Evolutionary conservation across 53 echinoderm and acorn worm genomes (phyloP), one percentile per base, ranked within the genome.

Genomic region (Hippasteria phrygiana): DNA sequence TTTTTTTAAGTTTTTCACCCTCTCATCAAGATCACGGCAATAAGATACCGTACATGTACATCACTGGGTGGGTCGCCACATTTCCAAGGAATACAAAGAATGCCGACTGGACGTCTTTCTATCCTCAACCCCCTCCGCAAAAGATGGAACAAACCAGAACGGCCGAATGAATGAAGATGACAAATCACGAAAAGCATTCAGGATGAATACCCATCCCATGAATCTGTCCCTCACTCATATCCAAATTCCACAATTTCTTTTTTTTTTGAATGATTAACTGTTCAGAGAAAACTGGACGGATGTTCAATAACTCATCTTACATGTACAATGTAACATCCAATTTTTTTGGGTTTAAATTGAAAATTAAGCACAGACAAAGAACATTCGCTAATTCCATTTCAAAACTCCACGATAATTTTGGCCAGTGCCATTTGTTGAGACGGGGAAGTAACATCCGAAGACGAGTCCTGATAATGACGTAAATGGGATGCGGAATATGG

Each of bases 401-500:
- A 17, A 51, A 59, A 59, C 22, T 59, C 26, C 6, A 24, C 26
- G 26, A 17, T 8, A 24, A 26, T 22, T 1, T 59, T 59, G 59
- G 59, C 26, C 5, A 24, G 17, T 59, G 4, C 59, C 74, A 74
- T 22, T 74, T 40, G n/a, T n/a, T 24, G 27, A 74, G 43, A 20
- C 12, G 28, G 74, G 74, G 74, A 59, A 56, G 59, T 59, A 28
- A 33, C 41, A 39, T 41, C 40, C 26, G 17, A 1, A 37, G 12
- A 1, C 22, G 14, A 24, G n/a, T 78, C 36, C n/a, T 33, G 20
- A n/a, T 26, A 26, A 59, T 24, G 12, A 22, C 32, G 33, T 11
- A 32, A 75, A 78, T 5, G 53, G 53, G 82, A 82, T 78, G 54
- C 40, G 35, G 55, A 78, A 78, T 78, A 78, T 65, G 63, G 14